phyloP scores from a whole-genome alignment of 2,888 invertebrate genomes.

The Phymatocera aterrima region DNA sequence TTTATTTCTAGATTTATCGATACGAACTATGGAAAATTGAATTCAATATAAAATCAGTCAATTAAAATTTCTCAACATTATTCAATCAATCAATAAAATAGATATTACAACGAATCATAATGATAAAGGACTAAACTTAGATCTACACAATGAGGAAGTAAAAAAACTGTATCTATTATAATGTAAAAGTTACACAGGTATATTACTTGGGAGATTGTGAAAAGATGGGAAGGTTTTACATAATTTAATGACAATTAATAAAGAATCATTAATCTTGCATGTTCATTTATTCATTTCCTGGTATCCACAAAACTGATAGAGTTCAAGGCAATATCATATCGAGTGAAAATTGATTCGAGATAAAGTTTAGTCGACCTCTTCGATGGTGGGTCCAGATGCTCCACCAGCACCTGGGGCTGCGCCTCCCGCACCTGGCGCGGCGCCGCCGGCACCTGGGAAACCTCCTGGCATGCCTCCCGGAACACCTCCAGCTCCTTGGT shows the following conservation, averaged over 20 bases:
- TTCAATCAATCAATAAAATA: not conserved
- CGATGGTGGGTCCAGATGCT: conserved; percentile 91
- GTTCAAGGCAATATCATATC: conserved; percentile 31
- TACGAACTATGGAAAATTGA: too few species aligned
- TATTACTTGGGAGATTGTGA: not conserved
- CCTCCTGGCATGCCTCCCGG: conserved; percentile 74
- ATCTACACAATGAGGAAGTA: not conserved
- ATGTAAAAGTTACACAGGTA: not conserved
- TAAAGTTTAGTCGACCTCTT: conserved; percentile 87
- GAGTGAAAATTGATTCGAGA: conserved; percentile 15
- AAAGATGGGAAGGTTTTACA: not conserved
- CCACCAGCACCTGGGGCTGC: conserved; percentile 79
- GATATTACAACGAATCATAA: not conserved
- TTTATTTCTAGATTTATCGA: not conserved
- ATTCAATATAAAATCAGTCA: not conserved
- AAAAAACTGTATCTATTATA: not conserved
- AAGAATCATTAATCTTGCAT: conserved; percentile 26
- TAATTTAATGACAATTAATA: not conserved
- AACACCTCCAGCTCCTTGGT: conserved; percentile 79
- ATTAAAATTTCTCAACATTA: not conserved
- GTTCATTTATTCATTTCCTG: conserved; percentile 36
- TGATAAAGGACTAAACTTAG: not conserved
- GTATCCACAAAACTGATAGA: conserved; percentile 16
- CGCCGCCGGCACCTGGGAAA: conserved; percentile 78
- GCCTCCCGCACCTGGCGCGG: conserved; percentile 78